phyloP scores from a whole-genome alignment of 2,888 invertebrate species.

The Sarcophaga carnaria region DNA sequence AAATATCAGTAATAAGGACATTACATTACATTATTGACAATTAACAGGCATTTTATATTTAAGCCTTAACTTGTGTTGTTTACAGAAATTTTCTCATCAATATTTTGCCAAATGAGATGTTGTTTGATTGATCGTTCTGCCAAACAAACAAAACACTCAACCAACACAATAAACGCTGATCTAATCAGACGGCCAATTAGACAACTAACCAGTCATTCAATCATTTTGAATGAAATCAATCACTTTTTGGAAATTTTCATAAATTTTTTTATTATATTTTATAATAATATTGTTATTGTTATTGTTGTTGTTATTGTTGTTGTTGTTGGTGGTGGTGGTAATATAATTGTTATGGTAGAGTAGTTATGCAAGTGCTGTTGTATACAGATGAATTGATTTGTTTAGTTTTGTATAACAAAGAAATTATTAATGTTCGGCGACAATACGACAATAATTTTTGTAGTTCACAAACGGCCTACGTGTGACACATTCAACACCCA shows the following conservation, averaged over 20 bases:
- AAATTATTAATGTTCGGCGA: background rate
- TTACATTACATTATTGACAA: too few relatives aligned
- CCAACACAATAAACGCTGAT: conserved; percentile 13
- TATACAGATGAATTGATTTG: background rate
- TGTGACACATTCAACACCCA: conserved; percentile 63
- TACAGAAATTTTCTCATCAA: background rate
- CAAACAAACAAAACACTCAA: conserved; percentile 1
- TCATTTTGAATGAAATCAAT: conserved; percentile 36
- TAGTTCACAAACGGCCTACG: conserved; percentile 9
- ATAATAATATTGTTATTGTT: background rate
- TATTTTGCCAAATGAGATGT: background rate
- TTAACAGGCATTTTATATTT: background rate
- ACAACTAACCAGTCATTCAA: conserved; percentile 18
- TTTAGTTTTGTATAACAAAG: background rate
- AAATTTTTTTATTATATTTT: conserved; percentile 7
- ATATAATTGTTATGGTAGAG: background rate
- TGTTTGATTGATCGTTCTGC: background rate
- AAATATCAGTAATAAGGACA: too few relatives aligned
- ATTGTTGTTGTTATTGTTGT: background rate
- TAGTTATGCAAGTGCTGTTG: background rate
- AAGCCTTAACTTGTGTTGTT: background rate
- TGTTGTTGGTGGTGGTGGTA: too few relatives aligned
- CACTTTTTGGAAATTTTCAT: conserved; percentile 28
- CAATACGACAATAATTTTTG: conserved; percentile 2
- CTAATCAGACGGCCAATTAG: conserved; percentile 17